A percentile compares a stretch with the other conserved stretches of the same genome.
Conservation (phyloP, 2,113 vertebrate genomes). For the Triplophysa rosa region DNA sequence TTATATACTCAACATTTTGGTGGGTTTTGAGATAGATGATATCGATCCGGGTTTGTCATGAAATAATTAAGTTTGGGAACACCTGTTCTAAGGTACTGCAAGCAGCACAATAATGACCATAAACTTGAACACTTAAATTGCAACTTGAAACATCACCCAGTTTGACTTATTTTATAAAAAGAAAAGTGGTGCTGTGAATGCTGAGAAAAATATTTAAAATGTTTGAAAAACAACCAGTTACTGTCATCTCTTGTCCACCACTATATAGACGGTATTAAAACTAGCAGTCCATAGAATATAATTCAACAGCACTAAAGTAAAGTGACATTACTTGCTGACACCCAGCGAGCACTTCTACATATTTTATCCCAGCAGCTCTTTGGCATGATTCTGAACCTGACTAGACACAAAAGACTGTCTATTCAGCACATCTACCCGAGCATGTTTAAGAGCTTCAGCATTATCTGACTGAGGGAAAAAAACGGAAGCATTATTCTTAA, state of each 20-base stretch:
- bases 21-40: too few relatives aligned
- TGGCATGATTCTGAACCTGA: conserved; percentile 7
- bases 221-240: background rate
- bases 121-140: background rate
- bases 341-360: conserved; percentile 7
- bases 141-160: background rate
- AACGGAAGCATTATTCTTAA: background rate
- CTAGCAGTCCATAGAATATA: background rate
- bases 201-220: background rate
- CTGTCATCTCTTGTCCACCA: background rate
- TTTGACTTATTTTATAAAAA: background rate
- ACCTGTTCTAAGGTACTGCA: too few relatives aligned
- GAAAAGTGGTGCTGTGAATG: too few relatives aligned
- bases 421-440: conserved; percentile 7
- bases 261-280: background rate
- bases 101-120: background rate
- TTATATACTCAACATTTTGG: too few relatives aligned
- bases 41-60: too few relatives aligned
- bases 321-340: conserved; percentile 23
- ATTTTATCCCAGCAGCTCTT: conserved; percentile 1
- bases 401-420: conserved; percentile 23
- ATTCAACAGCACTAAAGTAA: background rate
- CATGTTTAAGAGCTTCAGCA: background rate
- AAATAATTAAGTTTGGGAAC: too few relatives aligned
- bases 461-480: background rate